Base-by-base conservation (phyloP, 2,888 invertebrate species). In the Amaurobius ferox region DNA sequence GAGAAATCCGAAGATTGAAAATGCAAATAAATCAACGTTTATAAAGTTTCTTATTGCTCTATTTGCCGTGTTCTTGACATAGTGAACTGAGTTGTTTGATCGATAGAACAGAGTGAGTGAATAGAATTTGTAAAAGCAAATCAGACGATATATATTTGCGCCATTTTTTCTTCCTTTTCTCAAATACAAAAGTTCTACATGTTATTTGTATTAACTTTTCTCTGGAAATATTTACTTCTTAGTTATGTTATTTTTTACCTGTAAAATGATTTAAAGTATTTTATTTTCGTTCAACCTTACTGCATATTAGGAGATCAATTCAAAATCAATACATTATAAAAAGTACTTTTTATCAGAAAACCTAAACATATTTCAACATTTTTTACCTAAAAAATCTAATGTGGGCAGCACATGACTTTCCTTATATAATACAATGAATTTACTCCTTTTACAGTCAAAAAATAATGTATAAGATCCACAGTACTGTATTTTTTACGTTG, bases 21-120 rank as follows among this genome's bases (percentile, higher is more conserved):
- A 44, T 44, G 44, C 16, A 44, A 44, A 44, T 44, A 44, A 44
- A 44, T 44, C 44, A 44, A 44, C 13, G 44, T 44, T 44, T 44
- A 44, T 44, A 44, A 44, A 44, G 44, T 44, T 44, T 44, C 44
- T 44, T 44, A 44, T 44, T 44, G 44, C 44, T 16, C 16, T 44
- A 16, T 44, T 44, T 44, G 44, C 44, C n/a, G 16, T 44, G 9
- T 44, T 44, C 44, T 44, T 44, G 44, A 44, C 44, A 44, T 44
- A 44, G 44, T 11, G 44, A 44, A 16, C 13, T 16, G 16, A 44
- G 44, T 44, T 44, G 44, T 44, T 44, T 44, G 44, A 13, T 44
- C 16, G 44, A 44, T 44, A 7, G 11, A 44, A 16, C 2, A 44
- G 16, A 44, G 13, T 13, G 44, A 16, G 16, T 44, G 44, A 16